These are phyloP conservation scores for Nowickia ferox DNA, from an alignment of 2,888 invertebrate species.

Conservation along the genomic window DNA sequence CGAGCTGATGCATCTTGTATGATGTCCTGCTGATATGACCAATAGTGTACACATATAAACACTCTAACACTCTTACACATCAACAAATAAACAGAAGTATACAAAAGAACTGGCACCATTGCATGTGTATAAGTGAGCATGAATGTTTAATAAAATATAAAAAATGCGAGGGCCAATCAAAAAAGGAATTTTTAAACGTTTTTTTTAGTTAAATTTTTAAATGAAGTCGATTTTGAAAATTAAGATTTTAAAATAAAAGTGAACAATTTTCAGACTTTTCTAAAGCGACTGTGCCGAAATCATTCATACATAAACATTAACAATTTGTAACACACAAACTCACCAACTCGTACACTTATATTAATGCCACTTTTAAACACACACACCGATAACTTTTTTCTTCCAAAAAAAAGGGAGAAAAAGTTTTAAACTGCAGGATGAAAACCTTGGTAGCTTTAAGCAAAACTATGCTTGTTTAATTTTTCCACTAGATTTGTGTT, in stretches of 20 bases:
- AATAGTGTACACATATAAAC: too few relatives aligned
- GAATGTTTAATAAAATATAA: not conserved
- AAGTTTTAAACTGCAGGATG: conserved; percentile 42
- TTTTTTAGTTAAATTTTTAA: too few relatives aligned
- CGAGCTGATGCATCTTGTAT: too few relatives aligned
- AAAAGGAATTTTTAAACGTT: not conserved
- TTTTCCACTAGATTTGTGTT: conserved; percentile 64
- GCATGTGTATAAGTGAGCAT: conserved; percentile 3
- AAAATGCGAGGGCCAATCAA: not conserved
- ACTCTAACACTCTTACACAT: too few relatives aligned
- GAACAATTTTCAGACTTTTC: not conserved
- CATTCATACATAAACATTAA: conserved; percentile 10
- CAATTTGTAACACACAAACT: conserved; percentile 26
- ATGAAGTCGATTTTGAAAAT: too few relatives aligned
- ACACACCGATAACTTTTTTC: not conserved
- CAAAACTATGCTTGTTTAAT: conserved; percentile 52
- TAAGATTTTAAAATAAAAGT: too few relatives aligned
- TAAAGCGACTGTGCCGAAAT: not conserved
- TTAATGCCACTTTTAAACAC: not conserved
- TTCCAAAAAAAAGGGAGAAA: not conserved
- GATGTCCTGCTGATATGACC: too few relatives aligned
- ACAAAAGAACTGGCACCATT: conserved; percentile 1
- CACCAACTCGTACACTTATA: not conserved
- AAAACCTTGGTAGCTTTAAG: conserved; percentile 30
- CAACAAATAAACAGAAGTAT: conserved; percentile 14